Base-by-base conservation (phyloP, 2,888 invertebrate species). In the Macrophya alboannulata region DNA sequence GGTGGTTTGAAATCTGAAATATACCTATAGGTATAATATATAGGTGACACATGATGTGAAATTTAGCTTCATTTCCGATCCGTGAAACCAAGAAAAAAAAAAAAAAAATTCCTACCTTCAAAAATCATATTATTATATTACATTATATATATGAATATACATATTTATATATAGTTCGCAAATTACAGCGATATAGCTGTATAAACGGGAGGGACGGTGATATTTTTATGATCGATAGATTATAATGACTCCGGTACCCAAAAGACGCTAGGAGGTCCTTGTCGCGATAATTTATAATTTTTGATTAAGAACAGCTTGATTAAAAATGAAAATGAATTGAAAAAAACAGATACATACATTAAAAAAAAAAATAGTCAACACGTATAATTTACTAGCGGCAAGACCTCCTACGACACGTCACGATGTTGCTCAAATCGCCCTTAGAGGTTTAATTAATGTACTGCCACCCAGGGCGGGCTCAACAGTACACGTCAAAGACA, bases 351-450 rank as follows among this genome's bases (percentile, higher is more conserved):
- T 51, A 76, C 31, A 51, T 43, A 51, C 25, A 62, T 8, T n/a
- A 62, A 5, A 0, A 65, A 31, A 45, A 21, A 68, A 31, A 62
- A 65, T 86, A 87, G 76, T 65, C 83, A 21, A 76, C 48, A 84
- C 72, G 31, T 15, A 77, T 37, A 17, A 62, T 55, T 77, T 86
- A 74, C 72, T 85, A 79, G 59, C 84, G 77, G 86, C 82, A 86
- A 86, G 86, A 82, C 82, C 86, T 86, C 86, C 82, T 86, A 81
- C 37, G 43, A 87, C 85, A 87, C 85, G 86, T 84, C 86, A 83
- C 62, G 86, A 87, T 85, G 85, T 86, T 87, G 87, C 87, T 87
- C 87, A 86, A 87, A 86, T 87, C 81, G 85, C 85, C 85, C 86
- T 86, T 86, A 85, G 85, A 84, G 86, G 84, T 85, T 81, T 79